Conservation (phyloP, 2,888 invertebrate species). For the Trachelus iudaicus region DNA sequence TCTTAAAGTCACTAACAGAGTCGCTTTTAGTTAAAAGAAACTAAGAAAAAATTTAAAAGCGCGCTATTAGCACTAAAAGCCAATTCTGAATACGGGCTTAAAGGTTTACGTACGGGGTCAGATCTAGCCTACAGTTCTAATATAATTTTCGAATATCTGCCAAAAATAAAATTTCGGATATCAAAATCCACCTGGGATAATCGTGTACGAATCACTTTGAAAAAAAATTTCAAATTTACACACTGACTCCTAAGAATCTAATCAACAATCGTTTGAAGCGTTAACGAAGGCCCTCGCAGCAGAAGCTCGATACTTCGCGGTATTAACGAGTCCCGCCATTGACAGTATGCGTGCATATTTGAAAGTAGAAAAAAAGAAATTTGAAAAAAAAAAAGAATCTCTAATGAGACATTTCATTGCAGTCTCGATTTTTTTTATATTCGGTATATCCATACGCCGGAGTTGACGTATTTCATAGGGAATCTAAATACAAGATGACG, state of each 20-base stretch:
- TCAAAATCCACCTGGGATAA: neutral
- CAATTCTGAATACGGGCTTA: no score
- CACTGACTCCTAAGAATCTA: conserved; percentile 37
- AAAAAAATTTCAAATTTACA: neutral
- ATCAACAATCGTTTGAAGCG: conserved; percentile 59
- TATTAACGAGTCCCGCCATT: conserved; percentile 52
- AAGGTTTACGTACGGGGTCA: no score
- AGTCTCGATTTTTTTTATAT: neutral
- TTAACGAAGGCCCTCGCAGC: conserved; percentile 54
- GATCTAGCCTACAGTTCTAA: neutral
- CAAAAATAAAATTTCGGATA: neutral
- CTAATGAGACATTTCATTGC: neutral
- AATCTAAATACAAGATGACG: neutral
- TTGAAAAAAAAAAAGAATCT: neutral
- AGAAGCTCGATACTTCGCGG: conserved; percentile 50
- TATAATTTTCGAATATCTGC: neutral
- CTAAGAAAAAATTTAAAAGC: no score
- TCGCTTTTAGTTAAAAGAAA: no score
- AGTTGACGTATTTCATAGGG: neutral
- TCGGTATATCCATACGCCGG: neutral
- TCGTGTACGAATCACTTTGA: neutral
- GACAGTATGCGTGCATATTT: conserved; percentile 38
- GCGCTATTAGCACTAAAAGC: no score
- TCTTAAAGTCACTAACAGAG: no score
- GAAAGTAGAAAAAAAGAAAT: neutral